Percentiles rank a stretch among this genome's conserved stretches.
Evolutionary conservation across 2,888 invertebrate species (phyloP).

Genomic region (Leptopterna dolabrata): DNA sequence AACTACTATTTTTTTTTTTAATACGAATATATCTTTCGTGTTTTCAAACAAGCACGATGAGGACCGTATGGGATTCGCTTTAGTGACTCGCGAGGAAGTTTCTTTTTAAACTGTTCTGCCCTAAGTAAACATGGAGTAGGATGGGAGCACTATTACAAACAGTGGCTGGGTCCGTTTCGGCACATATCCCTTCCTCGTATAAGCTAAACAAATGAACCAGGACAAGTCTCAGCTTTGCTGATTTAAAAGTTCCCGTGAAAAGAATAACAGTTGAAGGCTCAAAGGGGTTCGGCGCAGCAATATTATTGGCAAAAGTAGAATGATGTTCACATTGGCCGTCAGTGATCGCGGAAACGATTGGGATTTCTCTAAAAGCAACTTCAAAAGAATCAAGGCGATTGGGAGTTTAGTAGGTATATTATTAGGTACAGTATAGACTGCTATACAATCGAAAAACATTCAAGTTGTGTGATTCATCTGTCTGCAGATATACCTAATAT

Average conservation of each 20-base stretch:
- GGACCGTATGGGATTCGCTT: constrained; percentile 11
- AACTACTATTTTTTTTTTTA: background rate
- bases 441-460: too few relatives aligned
- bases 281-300: background rate
- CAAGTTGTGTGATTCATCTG: too few relatives aligned
- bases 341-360: background rate
- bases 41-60: background rate
- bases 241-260: background rate
- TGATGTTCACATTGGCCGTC: background rate
- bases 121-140: background rate
- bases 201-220: constrained; percentile 10
- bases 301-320: background rate
- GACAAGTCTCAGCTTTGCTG: constrained; percentile 17
- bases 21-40: background rate
- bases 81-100: background rate
- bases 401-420: too few relatives aligned
- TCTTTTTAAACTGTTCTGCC: background rate
- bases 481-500: too few relatives aligned
- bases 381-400: too few relatives aligned
- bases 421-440: too few relatives aligned
- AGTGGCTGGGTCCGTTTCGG: background rate
- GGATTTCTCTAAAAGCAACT: too few relatives aligned
- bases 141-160: background rate
- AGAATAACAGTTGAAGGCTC: background rate
- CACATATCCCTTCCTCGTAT: background rate